Percentiles rank a stretch among this genome's conserved stretches.
phyloP scores from a whole-genome alignment of 1,140 invertebrate genomes.

The Phthorimaea operculella region DNA sequence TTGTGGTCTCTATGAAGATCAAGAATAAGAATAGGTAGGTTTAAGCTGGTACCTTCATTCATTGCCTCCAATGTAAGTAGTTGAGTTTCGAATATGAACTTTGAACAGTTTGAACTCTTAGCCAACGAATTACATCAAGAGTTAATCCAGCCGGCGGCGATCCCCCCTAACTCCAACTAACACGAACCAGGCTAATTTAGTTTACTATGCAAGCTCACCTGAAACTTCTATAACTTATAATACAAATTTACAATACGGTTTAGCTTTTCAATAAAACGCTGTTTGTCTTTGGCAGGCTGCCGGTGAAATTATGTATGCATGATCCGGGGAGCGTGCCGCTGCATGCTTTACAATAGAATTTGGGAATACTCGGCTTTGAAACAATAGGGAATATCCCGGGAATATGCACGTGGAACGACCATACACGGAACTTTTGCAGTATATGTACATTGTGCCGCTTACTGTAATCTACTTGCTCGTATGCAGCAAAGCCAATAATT shows the following conservation, averaged over 20 bases:
- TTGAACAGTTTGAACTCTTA: too few species aligned
- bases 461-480: not conserved
- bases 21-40: too few species aligned
- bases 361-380: slow-evolving; percentile 31
- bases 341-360: slow-evolving; percentile 32
- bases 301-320: slow-evolving; percentile 28
- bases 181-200: not conserved
- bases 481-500: too few species aligned
- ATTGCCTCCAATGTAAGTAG: too few species aligned
- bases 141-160: too few species aligned
- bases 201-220: not conserved
- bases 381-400: slow-evolving; percentile 32
- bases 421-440: not conserved
- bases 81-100: too few species aligned
- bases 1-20: too few species aligned
- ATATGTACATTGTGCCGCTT: not conserved
- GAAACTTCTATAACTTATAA: slow-evolving; percentile 7
- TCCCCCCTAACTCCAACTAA: not conserved
- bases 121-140: too few species aligned
- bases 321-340: slow-evolving; percentile 13
- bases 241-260: slow-evolving; percentile 22
- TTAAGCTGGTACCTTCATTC: too few species aligned
- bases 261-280: slow-evolving; percentile 19
- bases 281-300: slow-evolving; percentile 17
- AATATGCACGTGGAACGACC: not conserved